These are phyloP conservation scores for Atherix ibis DNA, from an alignment of 2,888 invertebrate species.

Conservation along the genomic window DNA sequence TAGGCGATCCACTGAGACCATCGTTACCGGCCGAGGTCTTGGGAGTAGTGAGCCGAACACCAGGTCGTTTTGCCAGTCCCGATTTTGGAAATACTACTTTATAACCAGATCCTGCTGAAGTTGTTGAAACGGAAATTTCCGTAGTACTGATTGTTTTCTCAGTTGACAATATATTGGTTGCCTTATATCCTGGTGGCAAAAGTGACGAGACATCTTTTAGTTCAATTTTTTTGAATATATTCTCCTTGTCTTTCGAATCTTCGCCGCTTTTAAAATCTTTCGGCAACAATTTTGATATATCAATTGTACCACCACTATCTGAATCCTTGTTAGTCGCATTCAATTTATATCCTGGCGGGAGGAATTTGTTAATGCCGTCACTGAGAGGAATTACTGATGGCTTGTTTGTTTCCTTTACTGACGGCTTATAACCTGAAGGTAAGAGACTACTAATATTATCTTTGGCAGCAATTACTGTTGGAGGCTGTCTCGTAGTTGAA, in stretches of 20 bases:
- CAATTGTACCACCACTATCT: conserved; percentile 17
- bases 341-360: conserved; percentile 43
- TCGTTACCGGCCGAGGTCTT: conserved; percentile 29
- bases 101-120: no score
- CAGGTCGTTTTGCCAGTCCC: conserved; percentile 41
- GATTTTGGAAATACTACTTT: conserved; percentile 65
- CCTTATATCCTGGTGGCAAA: conserved; percentile 42
- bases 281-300: conserved; percentile 44
- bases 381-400: conserved; percentile 13
- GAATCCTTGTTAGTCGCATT: conserved; percentile 11
- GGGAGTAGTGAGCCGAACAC: conserved; percentile 39
- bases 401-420: conserved; percentile 16
- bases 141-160: conserved; percentile 16
- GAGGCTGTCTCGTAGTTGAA: conserved; percentile 18
- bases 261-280: conserved; percentile 39
- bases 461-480: conserved; percentile 7
- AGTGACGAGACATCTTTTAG: conserved; percentile 34
- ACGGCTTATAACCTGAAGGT: conserved; percentile 43
- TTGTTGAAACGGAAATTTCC: conserved; percentile 19
- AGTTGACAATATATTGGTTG: conserved; percentile 15
- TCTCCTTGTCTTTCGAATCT: conserved; percentile 8
- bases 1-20: conserved; percentile 37
- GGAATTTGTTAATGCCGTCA: conserved; percentile 25
- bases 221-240: conserved; percentile 19
- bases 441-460: conserved; percentile 40